phyloP scores from a whole-genome alignment of 2,797 vertebrate species.

The Caiman crocodilus region DNA sequence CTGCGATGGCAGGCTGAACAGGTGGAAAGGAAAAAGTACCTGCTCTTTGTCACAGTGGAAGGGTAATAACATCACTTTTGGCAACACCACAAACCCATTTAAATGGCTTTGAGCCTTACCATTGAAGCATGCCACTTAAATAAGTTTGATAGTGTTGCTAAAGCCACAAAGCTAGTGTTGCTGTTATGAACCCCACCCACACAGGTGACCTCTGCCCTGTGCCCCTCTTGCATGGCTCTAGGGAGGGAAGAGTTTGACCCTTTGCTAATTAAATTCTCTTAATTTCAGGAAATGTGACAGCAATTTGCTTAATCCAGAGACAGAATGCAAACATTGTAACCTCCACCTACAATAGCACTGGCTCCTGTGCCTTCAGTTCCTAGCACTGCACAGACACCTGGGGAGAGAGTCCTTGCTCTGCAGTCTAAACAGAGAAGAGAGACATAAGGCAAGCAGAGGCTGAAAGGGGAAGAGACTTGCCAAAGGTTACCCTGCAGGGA shows the following conservation, averaged over 20 bases:
- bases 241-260: too few relatives aligned
- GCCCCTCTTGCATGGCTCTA: background rate
- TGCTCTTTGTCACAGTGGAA: background rate
- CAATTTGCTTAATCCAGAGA: background rate
- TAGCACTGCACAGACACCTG: background rate
- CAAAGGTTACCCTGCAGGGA: background rate
- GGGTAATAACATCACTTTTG: too few relatives aligned
- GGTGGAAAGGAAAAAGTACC: background rate
- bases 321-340: background rate
- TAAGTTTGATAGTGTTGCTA: too few relatives aligned
- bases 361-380: background rate
- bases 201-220: background rate
- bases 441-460: background rate
- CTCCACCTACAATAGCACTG: background rate
- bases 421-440: background rate
- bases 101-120: too few relatives aligned
- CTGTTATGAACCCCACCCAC: too few relatives aligned
- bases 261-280: background rate
- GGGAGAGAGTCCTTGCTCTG: background rate
- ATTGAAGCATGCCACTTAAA: too few relatives aligned
- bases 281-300: background rate
- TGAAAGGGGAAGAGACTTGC: rapidly evolving
- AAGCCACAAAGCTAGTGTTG: too few relatives aligned
- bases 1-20: background rate
- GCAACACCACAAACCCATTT: too few relatives aligned